Evolutionary conservation across 2,888 invertebrate genomes (phyloP).

Genomic region (Polia nebulosa): DNA sequence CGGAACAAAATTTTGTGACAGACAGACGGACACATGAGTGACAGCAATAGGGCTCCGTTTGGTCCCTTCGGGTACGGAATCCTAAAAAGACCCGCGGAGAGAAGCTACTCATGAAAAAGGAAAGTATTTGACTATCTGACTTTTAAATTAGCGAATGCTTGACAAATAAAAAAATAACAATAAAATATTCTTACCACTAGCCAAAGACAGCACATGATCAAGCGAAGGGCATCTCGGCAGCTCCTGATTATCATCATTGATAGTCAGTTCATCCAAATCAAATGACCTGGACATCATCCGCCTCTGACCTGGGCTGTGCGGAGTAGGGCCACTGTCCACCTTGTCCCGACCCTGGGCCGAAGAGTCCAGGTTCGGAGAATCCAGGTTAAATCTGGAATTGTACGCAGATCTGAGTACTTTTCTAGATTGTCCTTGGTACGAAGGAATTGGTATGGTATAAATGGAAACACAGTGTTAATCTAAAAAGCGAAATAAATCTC

Average conservation of each 20-base stretch:
- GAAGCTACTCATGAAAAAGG: no score
- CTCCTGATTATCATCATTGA: slow-evolving; percentile 71
- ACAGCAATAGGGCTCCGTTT: no score
- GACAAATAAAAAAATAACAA: not conserved
- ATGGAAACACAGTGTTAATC: no score
- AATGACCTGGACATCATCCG: slow-evolving; percentile 85
- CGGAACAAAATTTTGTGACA: no score
- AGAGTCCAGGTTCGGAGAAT: slow-evolving; percentile 82
- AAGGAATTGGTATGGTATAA: slow-evolving; percentile 19
- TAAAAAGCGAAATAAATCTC: no score
- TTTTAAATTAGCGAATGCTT: no score
- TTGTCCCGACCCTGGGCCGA: slow-evolving; percentile 79
- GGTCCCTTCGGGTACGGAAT: no score
- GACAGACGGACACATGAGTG: no score
- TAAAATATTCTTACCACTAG: slow-evolving; percentile 71
- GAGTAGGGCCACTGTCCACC: slow-evolving; percentile 74
- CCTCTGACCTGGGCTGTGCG: slow-evolving; percentile 77
- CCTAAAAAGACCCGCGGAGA: no score
- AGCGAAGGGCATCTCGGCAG: slow-evolving; percentile 86
- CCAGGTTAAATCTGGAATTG: slow-evolving; percentile 84
- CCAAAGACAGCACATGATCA: slow-evolving; percentile 82
- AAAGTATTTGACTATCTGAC: no score
- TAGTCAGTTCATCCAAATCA: slow-evolving; percentile 82
- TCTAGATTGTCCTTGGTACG: slow-evolving; percentile 53
- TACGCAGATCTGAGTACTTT: slow-evolving; percentile 52